Evolutionary conservation across 2,797 vertebrate genomes (phyloP).

Genomic region (Eurystomus glaucurus): DNA sequence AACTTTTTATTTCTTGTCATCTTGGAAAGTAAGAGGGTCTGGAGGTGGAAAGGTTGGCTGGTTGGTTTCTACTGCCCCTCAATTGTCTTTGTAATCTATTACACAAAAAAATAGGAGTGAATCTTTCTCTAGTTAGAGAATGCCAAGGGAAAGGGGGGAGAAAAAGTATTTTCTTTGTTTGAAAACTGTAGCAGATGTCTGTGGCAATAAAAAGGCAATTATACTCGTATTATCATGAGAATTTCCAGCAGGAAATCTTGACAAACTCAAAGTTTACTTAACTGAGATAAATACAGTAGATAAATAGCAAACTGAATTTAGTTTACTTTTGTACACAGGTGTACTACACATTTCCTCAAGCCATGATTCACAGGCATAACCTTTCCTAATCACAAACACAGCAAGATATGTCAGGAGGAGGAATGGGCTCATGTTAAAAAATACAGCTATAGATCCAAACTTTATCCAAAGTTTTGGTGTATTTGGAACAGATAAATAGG

Average conservation of each 20-base stretch:
- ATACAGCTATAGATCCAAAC: constrained; percentile 44
- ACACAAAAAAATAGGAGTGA: constrained; percentile 29
- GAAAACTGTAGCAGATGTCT: constrained; percentile 82
- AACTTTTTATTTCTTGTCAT: neutral
- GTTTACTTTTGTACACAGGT: constrained; percentile 77
- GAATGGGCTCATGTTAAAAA: constrained; percentile 19
- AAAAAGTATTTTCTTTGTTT: constrained; percentile 67
- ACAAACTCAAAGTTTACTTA: constrained; percentile 80
- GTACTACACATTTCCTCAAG: constrained; percentile 67
- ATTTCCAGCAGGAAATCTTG: constrained; percentile 79
- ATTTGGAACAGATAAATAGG: constrained; percentile 22
- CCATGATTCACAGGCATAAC: constrained; percentile 75
- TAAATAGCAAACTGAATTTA: constrained; percentile 79
- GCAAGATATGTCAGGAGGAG: constrained; percentile 58
- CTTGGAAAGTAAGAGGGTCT: neutral
- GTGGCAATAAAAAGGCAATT: constrained; percentile 81
- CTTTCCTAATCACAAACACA: constrained; percentile 76
- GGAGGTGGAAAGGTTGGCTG: neutral
- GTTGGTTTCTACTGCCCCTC: neutral
- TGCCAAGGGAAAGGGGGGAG: neutral
- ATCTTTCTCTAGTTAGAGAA: constrained; percentile 32
- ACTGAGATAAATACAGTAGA: constrained; percentile 80
- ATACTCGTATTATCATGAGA: constrained; percentile 76
- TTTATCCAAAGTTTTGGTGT: neutral
- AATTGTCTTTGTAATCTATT: constrained; percentile 14